Evolutionary conservation across 2,797 vertebrate species (phyloP).

Genomic region (Lagorchestes hirsutus): DNA sequence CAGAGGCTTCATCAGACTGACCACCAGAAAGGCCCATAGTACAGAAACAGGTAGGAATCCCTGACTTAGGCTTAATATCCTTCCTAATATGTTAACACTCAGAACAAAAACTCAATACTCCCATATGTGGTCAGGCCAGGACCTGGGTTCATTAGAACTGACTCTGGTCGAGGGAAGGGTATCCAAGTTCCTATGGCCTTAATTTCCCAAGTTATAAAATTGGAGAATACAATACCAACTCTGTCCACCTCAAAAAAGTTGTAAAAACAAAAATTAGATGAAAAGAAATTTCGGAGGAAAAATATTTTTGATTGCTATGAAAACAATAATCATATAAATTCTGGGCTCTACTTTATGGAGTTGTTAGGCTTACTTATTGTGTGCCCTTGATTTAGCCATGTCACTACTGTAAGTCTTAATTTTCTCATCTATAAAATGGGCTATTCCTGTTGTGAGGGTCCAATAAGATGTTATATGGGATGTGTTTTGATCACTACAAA

Average conservation of each 20-base stretch:
- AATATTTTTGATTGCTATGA: no score
- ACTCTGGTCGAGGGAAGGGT: neutral
- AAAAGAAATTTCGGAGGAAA: no score
- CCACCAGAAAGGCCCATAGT: neutral
- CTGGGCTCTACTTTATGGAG: no score
- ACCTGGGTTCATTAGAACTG: neutral
- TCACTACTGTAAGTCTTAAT: no score
- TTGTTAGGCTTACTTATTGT: no score
- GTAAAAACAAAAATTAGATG: neutral
- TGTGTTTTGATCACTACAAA: no score
- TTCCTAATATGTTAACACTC: neutral
- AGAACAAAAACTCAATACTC: neutral
- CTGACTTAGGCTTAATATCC: neutral
- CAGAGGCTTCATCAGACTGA: neutral
- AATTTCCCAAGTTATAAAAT: neutral
- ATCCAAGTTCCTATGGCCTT: neutral
- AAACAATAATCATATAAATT: no score
- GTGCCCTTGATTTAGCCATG: no score
- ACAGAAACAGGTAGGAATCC: neutral
- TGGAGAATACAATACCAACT: neutral
- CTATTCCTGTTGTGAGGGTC: no score
- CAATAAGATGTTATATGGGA: no score
- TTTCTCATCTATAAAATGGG: no score
- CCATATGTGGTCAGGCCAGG: neutral
- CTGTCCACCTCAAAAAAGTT: neutral